Percentiles rank a stretch among this genome's conserved stretches.
Evolutionary conservation across 2,888 invertebrate genomes (phyloP).

Genomic region (Lasioglossum malachurum): DNA sequence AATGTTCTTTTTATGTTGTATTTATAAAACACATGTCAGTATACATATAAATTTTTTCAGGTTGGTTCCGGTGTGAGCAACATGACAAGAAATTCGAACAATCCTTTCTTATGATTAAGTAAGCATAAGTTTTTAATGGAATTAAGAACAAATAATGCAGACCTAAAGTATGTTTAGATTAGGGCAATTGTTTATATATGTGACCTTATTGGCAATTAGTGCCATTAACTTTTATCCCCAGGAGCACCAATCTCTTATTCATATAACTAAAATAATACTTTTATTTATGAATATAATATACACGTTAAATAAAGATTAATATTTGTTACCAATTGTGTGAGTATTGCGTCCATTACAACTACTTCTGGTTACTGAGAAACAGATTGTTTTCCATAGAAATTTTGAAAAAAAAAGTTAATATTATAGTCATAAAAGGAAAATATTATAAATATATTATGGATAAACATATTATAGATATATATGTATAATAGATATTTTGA

Average conservation of each 20-base stretch:
- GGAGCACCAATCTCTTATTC: conserved; percentile 81
- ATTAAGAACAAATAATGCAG: conserved; percentile 80
- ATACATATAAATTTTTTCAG: conserved; percentile 66
- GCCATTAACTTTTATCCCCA: conserved; percentile 80
- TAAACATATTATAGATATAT: neutral
- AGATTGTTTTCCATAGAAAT: neutral
- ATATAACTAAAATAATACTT: conserved; percentile 80
- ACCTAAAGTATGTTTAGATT: conserved; percentile 80
- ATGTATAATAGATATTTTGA: neutral
- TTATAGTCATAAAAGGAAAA: conserved; percentile 10
- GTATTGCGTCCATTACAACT: conserved; percentile 43
- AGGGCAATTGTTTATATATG: conserved; percentile 79
- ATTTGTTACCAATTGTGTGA: conserved; percentile 81
- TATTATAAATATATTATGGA: neutral
- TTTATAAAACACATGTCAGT: conserved; percentile 6
- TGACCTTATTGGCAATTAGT: conserved; percentile 82
- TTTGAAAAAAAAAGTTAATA: neutral
- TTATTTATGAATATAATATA: conserved; percentile 84
- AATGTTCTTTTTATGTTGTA: neutral
- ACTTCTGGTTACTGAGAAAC: conserved; percentile 17
- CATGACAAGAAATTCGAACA: conserved; percentile 86
- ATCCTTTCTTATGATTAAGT: conserved; percentile 87
- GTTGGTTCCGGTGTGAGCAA: conserved; percentile 82
- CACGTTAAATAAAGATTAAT: conserved; percentile 83
- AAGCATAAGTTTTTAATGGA: conserved; percentile 71